Evolutionary conservation across 2,113 vertebrate genomes (phyloP).

Genomic region (Asarcornis scutulata): DNA sequence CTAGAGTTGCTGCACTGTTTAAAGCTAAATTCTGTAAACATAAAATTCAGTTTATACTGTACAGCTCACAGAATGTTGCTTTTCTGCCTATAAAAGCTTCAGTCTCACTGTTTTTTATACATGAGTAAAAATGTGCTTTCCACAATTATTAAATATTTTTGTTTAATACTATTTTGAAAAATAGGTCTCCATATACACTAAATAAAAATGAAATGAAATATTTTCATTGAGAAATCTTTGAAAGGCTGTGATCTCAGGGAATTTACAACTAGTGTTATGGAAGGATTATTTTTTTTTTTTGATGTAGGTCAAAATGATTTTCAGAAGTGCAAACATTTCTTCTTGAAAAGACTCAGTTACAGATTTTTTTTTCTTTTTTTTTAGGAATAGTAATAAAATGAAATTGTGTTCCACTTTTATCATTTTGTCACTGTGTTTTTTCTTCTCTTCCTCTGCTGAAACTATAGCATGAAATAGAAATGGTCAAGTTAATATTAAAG

Average conservation of each 20-base stretch:
- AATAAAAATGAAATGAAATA: background rate
- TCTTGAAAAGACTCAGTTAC: background rate
- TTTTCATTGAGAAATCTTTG: background rate
- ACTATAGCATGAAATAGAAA: background rate
- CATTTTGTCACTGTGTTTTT: background rate
- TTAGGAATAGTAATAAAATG: slow-evolving; percentile 28
- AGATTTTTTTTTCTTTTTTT: background rate
- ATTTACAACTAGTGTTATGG: background rate
- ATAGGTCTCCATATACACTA: background rate
- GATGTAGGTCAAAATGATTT: background rate
- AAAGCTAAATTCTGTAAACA: background rate
- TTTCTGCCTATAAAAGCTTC: background rate
- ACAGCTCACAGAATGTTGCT: background rate
- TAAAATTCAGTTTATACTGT: background rate
- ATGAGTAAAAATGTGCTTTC: background rate
- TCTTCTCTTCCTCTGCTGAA: background rate
- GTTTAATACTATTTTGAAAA: background rate
- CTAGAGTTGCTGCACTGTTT: background rate
- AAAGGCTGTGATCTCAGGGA: background rate
- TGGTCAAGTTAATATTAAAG: background rate
- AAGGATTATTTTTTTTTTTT: background rate
- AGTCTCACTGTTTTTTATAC: background rate
- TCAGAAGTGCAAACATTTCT: background rate
- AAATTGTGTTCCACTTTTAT: background rate
- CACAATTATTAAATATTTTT: background rate